Evolutionary conservation across 2,888 invertebrate species (phyloP).

Genomic region (Odontocolon sp.): DNA sequence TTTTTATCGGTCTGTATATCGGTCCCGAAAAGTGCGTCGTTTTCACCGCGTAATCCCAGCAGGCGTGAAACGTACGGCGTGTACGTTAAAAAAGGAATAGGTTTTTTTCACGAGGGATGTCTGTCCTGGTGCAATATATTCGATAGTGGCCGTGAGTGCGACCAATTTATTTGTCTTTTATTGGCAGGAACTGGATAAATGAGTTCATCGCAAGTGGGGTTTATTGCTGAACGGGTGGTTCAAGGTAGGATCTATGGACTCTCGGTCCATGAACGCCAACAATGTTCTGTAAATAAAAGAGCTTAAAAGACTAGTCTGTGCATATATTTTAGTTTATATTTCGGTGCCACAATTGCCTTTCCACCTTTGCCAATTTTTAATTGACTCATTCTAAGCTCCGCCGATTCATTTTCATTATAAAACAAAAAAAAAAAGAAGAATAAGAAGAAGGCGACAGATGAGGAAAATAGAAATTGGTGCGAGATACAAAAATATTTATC

Average conservation of each 20-base stretch:
- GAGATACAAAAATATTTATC: neutral
- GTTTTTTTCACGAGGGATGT: constrained; percentile 34
- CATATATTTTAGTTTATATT: constrained; percentile 45
- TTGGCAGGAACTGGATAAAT: constrained; percentile 74
- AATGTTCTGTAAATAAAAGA: neutral
- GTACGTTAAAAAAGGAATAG: constrained; percentile 3
- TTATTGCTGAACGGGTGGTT: constrained; percentile 19
- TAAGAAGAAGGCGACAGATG: neutral
- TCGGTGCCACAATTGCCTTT: constrained; percentile 15
- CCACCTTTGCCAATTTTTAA: constrained; percentile 4
- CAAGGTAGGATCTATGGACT: neutral
- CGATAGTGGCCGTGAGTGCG: constrained; percentile 57
- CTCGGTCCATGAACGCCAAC: constrained; percentile 4
- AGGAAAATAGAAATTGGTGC: neutral
- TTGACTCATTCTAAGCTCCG: neutral
- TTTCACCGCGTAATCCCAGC: constrained; percentile 21
- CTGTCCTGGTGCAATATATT: constrained; percentile 64
- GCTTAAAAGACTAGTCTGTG: constrained; percentile 37
- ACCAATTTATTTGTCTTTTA: constrained; percentile 76
- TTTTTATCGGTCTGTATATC: neutral
- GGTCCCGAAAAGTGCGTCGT: constrained; percentile 10
- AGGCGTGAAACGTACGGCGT: neutral
- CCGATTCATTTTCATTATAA: constrained; percentile 8
- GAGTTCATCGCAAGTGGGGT: constrained; percentile 65
- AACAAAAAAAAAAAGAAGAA: neutral